Evolutionary conservation across 2,797 vertebrate genomes (phyloP), one percentile per base, ranked within the genome.

Genomic region (Heliangelus exortis): DNA sequence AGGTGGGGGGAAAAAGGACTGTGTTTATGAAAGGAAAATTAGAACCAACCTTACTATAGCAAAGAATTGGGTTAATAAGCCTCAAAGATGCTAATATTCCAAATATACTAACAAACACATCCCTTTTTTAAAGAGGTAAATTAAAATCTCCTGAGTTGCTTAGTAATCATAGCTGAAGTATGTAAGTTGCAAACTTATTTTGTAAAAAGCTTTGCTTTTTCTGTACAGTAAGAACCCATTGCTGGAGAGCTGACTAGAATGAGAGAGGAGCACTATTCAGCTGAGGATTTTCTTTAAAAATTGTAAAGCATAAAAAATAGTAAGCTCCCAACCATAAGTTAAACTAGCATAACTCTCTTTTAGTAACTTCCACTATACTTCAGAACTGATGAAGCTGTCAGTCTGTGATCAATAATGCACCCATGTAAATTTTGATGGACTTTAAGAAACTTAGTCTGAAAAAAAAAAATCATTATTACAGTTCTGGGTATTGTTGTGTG

Each of bases 351-450:
- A 73, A 53, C 16, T 78, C 9, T 62, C 15, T 50, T 68, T 81
- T 20, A 15, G 0, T 45, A 68, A 31, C 41, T 67, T 43, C 16
- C 41, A 6, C 45, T 1, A 0, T 36, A 5, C 18, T 21, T 62
- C 10, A 45, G 66, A 74, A 23, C 6, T 31, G 23, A 34, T 62
- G 19, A 61, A 67, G 36, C 58, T 68, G 14, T 74, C 83, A 39
- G 45, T 65, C 18, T 45, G 51, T 71, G 73, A 41, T 43, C n/a
- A 36, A 1, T 26, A 17, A 23, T n/a, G 43, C 21, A 12, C 29
- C 28, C 13, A 8, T 18, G 7, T 15, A 53, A 51, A 9, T 59
- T 84, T 51, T 73, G 48, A 55, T 12, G 13, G 13, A 31, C 34
- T 71, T 81, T 20, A 9, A 73, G 28, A 76, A 92, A 48, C 15